Conservation (phyloP, 2,888 invertebrate genomes). For the Ganaspis brasiliensis region DNA sequence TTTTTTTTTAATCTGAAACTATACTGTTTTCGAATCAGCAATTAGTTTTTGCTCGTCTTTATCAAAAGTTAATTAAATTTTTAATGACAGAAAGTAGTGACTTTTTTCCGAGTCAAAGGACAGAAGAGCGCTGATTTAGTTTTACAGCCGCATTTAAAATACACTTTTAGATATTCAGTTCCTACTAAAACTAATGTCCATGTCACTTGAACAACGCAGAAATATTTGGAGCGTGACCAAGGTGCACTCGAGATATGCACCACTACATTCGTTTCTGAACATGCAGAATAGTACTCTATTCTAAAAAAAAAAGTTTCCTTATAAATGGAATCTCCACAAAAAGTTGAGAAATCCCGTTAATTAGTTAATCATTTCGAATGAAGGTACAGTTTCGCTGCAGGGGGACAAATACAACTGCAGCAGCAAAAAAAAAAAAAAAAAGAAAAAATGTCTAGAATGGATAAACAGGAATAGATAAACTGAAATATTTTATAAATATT, state of each 20-base stretch:
- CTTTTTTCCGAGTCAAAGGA: background rate
- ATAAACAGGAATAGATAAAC: background rate
- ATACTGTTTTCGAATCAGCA: no score
- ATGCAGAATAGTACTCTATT: constrained; percentile 69
- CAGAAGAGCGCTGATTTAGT: background rate
- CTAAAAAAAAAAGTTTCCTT: constrained; percentile 61
- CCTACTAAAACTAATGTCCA: constrained; percentile 29
- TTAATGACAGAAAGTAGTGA: background rate
- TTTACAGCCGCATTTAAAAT: constrained; percentile 28
- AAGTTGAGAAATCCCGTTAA: constrained; percentile 57
- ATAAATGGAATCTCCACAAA: constrained; percentile 65
- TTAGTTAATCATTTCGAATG: constrained; percentile 52
- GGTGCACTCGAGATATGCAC: constrained; percentile 37
- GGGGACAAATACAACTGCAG: background rate
- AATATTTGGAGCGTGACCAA: constrained; percentile 42
- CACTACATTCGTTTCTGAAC: constrained; percentile 67
- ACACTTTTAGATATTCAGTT: constrained; percentile 27
- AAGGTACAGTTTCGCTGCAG: constrained; percentile 10
- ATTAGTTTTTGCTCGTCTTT: no score
- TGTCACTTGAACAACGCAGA: constrained; percentile 34
- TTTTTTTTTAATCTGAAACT: no score
- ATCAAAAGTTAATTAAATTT: background rate
- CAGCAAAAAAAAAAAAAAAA: background rate
- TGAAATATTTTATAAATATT: constrained; percentile 40
- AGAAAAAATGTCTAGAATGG: background rate